Base-by-base conservation (phyloP, 2,797 vertebrate species). In the Pelobates cultripes region DNA sequence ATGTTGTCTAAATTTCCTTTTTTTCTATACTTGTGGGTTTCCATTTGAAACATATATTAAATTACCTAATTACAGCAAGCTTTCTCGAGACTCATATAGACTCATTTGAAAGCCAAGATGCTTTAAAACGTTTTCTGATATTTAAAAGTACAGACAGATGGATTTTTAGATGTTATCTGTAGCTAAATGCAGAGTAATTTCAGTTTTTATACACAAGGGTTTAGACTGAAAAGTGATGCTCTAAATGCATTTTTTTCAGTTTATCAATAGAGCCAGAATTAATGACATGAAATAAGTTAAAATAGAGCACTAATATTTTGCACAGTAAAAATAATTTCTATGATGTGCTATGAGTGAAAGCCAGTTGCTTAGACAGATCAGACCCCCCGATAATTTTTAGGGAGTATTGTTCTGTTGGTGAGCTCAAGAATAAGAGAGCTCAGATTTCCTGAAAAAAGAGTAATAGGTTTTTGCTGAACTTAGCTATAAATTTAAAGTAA, bases 71-170 rank as follows among this genome's bases (percentile, higher is more conserved):
- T 83, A 78, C 53, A 5, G 51, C 15, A 14, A 17, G 17, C 17
- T 61, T 78, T 78, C 71, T 70, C 41, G 40, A 73, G 75, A 83
- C 63, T 83, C 75, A 28, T 69, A 67, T 51, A 43, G 60, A 28
- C 57, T 73, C 78, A 55, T 69, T 74, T 68, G 63, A 68, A 77
- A 82, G 57, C n/a, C 51, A 15, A 82, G 81, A 73, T 60, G 60
- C 61, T 82, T 82, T 77, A 68, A 82, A 73, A 78, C 70, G 69
- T 78, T 83, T 78, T 83, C 63, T 78, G 75, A 78, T 83, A 76
- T 81, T 81, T 69, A 74, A 75, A 45, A 63, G 51, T 47, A 76
- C 67, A 60, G 55, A 51, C 55, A 68, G 73, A 81, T 75, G 73
- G 79, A 75, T 70, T 81, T 81, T 51, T 41, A 51, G 79, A 81